Base-by-base conservation (phyloP, 2,797 vertebrate species). In the Alcedo atthis region DNA sequence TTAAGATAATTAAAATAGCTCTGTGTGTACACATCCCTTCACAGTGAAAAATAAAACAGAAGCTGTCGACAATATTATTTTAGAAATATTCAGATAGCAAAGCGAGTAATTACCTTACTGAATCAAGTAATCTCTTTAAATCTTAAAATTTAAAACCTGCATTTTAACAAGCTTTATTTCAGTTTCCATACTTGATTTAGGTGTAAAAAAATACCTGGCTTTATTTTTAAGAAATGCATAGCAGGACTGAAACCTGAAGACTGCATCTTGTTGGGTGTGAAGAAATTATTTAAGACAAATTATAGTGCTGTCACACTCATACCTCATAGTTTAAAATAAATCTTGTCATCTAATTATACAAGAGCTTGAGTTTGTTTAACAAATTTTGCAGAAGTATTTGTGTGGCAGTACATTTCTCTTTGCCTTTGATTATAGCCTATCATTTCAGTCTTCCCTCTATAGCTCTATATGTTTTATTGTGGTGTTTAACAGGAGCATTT, bases 291-390 rank as follows among this genome's bases (percentile, higher is more conserved):
- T 96, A 95, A 95, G 95, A 96, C 90, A 97, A 98, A 97, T 97
- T 97, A 98, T 24, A 95, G 92, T 63, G 89, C 96, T 97, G 97
- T 96, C 97, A 96, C 93, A 95, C 67, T 96, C 96, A 92, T 95
- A 93, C 81, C 77, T 96, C 88, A 77, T 88, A 91, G 94, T 95
- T 96, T 95, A 96, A 97, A 98, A 97, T 97, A 96, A 95, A 97
- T 93, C 95, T 97, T 97, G 96, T 96, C 96, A 97, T 97, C 95
- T 97, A 97, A 97, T 97, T 97, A 96, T 95, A 94, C 90, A 94
- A 94, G 92, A 92, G 93, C 87, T 91, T 80, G 76, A 93, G 92
- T 95, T 81, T 97, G 96, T 96, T 98, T 96, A 97, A 97, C 93
- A 92, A 94, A 97, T 97, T 88, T 95, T 94, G 96, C 95, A 9